phyloP scores from a whole-genome alignment of 2,113 vertebrate species.

The Phyllostomus discolor region DNA sequence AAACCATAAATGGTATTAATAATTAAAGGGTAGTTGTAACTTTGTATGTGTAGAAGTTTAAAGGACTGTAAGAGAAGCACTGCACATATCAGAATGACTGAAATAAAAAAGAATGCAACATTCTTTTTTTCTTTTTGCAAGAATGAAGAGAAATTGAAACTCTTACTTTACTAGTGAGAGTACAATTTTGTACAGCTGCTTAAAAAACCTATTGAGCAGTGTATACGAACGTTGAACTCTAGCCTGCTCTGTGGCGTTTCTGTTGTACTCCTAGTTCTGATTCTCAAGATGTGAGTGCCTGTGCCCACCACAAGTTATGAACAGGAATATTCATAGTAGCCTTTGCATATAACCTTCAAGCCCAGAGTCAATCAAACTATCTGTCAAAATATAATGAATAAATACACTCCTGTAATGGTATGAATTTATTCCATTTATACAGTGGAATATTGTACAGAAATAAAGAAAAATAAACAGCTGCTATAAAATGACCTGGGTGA shows the following conservation, averaged over 20 bases:
- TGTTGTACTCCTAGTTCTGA: not conserved
- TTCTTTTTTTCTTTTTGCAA: not conserved
- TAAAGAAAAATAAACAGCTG: not conserved
- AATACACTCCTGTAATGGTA: not conserved
- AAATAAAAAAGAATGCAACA: not conserved
- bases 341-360: not conserved
- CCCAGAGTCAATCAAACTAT: not conserved
- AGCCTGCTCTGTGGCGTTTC: not conserved
- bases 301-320: not conserved
- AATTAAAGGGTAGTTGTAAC: not conserved
- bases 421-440: not conserved
- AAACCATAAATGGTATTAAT: not conserved
- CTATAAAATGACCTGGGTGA: not conserved
- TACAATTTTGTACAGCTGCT: not conserved
- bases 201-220: not conserved
- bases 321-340: not conserved
- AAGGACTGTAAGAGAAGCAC: not conserved
- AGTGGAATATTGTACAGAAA: not conserved
- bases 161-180: not conserved
- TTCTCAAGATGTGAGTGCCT: not conserved
- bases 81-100: not conserved
- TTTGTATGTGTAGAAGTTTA: not conserved
- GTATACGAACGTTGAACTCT: not conserved
- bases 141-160: not conserved
- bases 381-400: not conserved